These are phyloP conservation scores for Patella vulgata DNA, from an alignment of 1,140 invertebrate species.

Conservation along the genomic window DNA sequence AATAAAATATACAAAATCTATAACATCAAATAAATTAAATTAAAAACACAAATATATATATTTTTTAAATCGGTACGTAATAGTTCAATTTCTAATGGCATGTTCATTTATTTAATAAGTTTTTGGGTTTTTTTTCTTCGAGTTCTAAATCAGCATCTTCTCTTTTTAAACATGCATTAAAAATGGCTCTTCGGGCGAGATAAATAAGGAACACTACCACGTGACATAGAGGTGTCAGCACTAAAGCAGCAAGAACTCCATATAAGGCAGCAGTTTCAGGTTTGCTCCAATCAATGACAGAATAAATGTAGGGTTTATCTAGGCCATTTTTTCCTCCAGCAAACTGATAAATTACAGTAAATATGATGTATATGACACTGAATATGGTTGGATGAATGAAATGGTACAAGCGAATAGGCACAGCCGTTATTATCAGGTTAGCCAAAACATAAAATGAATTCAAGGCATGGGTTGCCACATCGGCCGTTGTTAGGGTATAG, in stretches of 20 bases:
- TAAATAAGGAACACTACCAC: conserved; percentile 8
- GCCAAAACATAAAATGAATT: conserved; percentile 79
- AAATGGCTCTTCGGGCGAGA: background rate
- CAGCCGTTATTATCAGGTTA: conserved; percentile 76
- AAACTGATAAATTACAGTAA: conserved; percentile 76
- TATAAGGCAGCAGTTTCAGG: background rate
- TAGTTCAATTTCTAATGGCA: no score
- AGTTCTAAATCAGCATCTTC: no score
- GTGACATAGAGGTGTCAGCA: conserved; percentile 8
- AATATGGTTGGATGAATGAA: conserved; percentile 76
- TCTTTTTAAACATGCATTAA: background rate
- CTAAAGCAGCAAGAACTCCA: background rate
- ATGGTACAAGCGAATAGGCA: conserved; percentile 76
- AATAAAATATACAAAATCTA: no score
- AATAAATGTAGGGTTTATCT: conserved; percentile 53
- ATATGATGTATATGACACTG: conserved; percentile 73
- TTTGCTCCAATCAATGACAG: conserved; percentile 51
- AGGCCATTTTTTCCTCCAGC: conserved; percentile 76
- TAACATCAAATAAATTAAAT: no score
- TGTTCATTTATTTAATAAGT: no score
- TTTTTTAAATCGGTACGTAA: no score
- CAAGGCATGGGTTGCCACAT: conserved; percentile 70
- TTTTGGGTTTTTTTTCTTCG: no score
- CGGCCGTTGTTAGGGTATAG: no score
- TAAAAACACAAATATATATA: no score